Evolutionary conservation across 2,797 vertebrate species (phyloP).

Genomic region (Cottoperca gobio): DNA sequence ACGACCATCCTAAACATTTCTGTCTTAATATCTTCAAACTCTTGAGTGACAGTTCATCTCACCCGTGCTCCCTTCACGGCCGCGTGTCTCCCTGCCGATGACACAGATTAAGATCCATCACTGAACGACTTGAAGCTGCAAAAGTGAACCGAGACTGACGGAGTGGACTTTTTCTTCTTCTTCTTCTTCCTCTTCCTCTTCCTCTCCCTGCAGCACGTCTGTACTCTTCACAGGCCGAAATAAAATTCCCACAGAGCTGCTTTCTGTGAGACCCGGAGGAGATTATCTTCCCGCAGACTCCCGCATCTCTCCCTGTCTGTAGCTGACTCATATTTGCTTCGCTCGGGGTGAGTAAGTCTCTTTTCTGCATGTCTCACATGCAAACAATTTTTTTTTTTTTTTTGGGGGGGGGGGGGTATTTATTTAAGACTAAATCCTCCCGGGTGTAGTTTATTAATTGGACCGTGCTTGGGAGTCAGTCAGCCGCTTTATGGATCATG

Average conservation of each 20-base stretch:
- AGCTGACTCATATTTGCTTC: constrained; percentile 64
- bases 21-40: not conserved
- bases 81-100: constrained; percentile 11
- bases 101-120: not conserved
- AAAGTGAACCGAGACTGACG: constrained; percentile 26
- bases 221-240: constrained; percentile 11
- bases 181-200: too few species aligned
- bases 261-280: constrained; percentile 38
- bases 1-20: constrained; percentile 29
- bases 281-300: constrained; percentile 41
- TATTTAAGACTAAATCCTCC: not conserved
- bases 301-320: constrained; percentile 52
- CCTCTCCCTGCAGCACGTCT: constrained; percentile 1
- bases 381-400: not conserved
- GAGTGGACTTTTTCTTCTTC: constrained; percentile 38
- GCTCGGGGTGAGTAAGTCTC: constrained; percentile 71
- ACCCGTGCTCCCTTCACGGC: constrained; percentile 35
- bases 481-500: constrained; percentile 3
- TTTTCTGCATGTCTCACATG: not conserved
- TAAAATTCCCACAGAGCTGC: constrained; percentile 10
- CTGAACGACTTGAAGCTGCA: constrained; percentile 3
- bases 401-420: not conserved
- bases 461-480: constrained; percentile 10
- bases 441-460: constrained; percentile 13
- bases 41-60: constrained; percentile 37